These are phyloP conservation scores for Drosophila sturtevanti DNA, from an alignment of 1,140 invertebrate species.

Conservation along the genomic window DNA sequence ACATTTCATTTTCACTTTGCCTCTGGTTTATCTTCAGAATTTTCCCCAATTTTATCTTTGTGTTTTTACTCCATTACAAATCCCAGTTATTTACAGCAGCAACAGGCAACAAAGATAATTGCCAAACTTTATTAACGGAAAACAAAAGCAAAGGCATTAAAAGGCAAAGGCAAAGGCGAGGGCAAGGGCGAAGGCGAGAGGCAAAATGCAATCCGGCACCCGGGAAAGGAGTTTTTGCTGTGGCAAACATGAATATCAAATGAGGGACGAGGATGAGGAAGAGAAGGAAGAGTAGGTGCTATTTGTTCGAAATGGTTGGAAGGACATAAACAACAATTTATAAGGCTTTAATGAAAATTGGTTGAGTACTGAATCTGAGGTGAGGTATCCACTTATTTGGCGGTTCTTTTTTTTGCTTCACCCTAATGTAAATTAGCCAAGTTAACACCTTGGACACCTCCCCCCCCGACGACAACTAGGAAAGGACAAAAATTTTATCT, in stretches of 20 bases:
- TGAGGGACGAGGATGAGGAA: constrained; percentile 32
- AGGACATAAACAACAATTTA: constrained; percentile 77
- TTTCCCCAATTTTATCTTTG: neutral
- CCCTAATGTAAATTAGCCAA: constrained; percentile 54
- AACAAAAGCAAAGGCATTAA: constrained; percentile 22
- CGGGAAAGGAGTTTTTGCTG: constrained; percentile 50
- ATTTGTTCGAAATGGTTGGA: constrained; percentile 2
- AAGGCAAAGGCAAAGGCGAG: too few species aligned
- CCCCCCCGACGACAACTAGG: neutral
- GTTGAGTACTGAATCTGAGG: constrained; percentile 45
- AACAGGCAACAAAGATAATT: constrained; percentile 73
- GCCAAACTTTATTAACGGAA: constrained; percentile 76
- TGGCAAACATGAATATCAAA: constrained; percentile 73
- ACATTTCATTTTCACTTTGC: neutral
- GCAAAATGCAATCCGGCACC: constrained; percentile 8
- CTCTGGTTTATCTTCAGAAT: neutral
- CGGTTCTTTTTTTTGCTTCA: constrained; percentile 36
- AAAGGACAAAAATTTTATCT: constrained; percentile 30
- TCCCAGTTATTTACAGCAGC: constrained; percentile 44
- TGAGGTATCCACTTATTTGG: constrained; percentile 18
- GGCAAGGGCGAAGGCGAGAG: constrained; percentile 10
- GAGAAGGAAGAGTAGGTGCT: constrained; percentile 2
- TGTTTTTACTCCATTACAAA: constrained; percentile 26
- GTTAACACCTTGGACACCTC: constrained; percentile 61
- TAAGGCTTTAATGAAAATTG: constrained; percentile 77